Base-by-base conservation (phyloP, 1,140 invertebrate genomes). In the Magallana angulata region DNA sequence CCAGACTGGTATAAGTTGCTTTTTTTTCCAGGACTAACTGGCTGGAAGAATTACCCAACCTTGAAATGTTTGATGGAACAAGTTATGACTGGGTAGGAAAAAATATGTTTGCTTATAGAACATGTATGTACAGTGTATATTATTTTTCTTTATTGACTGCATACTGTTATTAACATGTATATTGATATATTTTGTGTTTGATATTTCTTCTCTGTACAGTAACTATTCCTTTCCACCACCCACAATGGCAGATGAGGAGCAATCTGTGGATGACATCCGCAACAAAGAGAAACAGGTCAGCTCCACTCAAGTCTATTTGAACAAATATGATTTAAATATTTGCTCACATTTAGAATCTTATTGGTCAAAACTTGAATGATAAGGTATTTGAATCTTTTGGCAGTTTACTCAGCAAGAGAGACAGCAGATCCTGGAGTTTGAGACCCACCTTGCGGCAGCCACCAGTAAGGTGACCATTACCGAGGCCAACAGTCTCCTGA, bases 51-150 rank as follows among this genome's bases (percentile, higher is more conserved):
- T 89, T 99, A 99, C 95, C 98, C 98, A n/a, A 99, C 97, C 81
- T 95, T 99, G 82, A 96, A 97, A 91, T 97, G 97, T 88, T 95
- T 99, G 68, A 99, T 99, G 96, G 98, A 99, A 96, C 98, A 98
- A 97, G 98, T 98, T 92, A 99, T 99, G 91, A 99, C 98, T 8
- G 98, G 98, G 96, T 97, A 95, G 95, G 95, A 94, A 16, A 12
- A 85, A 8, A 24, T 36, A 14, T 7, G 14, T 56, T 82, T 82
- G 18, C 57, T 56, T 57, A 57, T 57, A 56, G 36, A 48, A 48
- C 2, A 48, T 82, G 14, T 30, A 82, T 82, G 11, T 24, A 24
- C 24, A 0, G 24, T 24, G 24, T 24, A 56, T 57, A 48, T 16
- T 18, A 4, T 80, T 36, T 12, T n/a, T 18, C 12, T 12, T 80